Conservation (phyloP, 2,797 vertebrate species). For the Phrynocephalus vlangalii region DNA sequence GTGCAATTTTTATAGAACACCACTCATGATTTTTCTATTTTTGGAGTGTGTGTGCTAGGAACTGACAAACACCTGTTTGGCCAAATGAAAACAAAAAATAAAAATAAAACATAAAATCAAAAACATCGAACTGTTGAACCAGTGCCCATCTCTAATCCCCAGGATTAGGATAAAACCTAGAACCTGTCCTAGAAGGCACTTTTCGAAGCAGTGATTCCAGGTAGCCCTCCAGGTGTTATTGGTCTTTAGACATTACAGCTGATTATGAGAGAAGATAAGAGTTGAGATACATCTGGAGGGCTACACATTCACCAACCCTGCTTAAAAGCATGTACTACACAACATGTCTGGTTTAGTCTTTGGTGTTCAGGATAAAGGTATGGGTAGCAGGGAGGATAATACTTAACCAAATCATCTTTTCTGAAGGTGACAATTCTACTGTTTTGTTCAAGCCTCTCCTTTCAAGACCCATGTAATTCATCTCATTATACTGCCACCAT, state of each 20-base stretch:
- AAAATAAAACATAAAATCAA: no score
- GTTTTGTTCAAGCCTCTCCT: accelerated
- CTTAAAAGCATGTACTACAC: not conserved
- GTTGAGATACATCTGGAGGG: not conserved
- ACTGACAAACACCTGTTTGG: no score
- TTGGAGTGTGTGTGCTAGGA: no score
- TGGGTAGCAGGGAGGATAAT: not conserved
- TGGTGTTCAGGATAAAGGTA: not conserved
- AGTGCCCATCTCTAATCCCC: no score
- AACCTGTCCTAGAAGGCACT: no score
- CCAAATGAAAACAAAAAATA: no score
- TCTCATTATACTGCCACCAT: not conserved
- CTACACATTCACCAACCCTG: not conserved
- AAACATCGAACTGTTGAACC: no score
- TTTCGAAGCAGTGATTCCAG: not conserved
- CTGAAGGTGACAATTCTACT: not conserved
- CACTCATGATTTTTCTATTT: not conserved
- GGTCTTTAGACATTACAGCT: not conserved
- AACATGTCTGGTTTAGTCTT: not conserved
- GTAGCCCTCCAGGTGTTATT: not conserved
- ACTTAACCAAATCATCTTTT: not conserved
- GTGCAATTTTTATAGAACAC: not conserved
- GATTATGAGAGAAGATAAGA: not conserved
- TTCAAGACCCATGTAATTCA: not conserved
- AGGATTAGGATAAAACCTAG: no score